These are phyloP conservation scores for Dolichoris vasculosae DNA, from an alignment of 1,140 invertebrate genomes.

Conservation along the genomic window DNA sequence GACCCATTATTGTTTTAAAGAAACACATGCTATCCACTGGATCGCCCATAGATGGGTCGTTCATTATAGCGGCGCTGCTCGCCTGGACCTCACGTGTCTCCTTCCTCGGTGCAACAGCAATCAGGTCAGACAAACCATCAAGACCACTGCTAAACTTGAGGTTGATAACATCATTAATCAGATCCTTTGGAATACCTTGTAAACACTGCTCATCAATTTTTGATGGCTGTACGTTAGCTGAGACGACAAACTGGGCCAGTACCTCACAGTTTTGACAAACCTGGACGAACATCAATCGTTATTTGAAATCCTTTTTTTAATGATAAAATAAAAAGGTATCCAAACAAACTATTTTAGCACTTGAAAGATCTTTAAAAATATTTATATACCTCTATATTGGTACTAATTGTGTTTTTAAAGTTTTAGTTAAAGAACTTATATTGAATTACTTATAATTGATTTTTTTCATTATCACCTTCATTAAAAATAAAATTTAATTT, in stretches of 20 bases:
- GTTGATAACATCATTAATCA: constrained; percentile 74
- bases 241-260: constrained; percentile 72
- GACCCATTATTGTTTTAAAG: constrained; percentile 67
- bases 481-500: too few species aligned
- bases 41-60: constrained; percentile 79
- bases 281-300: constrained; percentile 44
- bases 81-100: constrained; percentile 43
- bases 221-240: constrained; percentile 71
- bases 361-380: neutral
- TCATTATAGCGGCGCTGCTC: constrained; percentile 71
- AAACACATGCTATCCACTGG: constrained; percentile 80
- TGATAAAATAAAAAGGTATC: neutral
- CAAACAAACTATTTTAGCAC: neutral
- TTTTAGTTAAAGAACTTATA: neutral
- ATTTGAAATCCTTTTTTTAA: neutral
- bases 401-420: neutral
- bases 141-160: constrained; percentile 70
- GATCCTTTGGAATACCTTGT: constrained; percentile 70
- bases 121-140: constrained; percentile 69
- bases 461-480: too few species aligned
- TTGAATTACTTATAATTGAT: too few species aligned
- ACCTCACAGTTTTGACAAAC: constrained; percentile 71
- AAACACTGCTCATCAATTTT: constrained; percentile 72
- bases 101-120: constrained; percentile 50
- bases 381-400: neutral